phyloP scores from a whole-genome alignment of 2,888 invertebrate genomes.

The Andrena dorsata region DNA sequence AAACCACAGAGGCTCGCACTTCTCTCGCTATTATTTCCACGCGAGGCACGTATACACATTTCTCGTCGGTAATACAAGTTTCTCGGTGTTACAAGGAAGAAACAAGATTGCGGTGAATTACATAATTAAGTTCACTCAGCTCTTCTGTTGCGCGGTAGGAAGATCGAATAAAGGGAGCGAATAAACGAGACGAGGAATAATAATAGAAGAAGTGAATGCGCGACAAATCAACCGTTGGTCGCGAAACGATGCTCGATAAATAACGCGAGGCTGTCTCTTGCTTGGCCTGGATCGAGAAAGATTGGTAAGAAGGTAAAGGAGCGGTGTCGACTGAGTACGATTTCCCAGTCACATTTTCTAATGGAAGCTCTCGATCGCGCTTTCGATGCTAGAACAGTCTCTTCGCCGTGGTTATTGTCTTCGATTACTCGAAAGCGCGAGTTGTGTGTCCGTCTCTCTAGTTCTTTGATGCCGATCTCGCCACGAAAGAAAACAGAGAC shows the following conservation, averaged over 20 bases:
- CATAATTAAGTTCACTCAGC: too few species aligned
- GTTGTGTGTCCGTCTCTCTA: not conserved
- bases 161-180: not conserved
- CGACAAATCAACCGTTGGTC: conserved; percentile 25
- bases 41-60: too few species aligned
- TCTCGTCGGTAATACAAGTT: too few species aligned
- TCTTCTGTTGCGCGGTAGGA: not conserved
- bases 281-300: conserved; percentile 47
- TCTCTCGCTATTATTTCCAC: too few species aligned
- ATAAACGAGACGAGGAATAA: not conserved
- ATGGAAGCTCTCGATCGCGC: conserved; percentile 64
- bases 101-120: too few species aligned
- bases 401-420: conserved; percentile 63
- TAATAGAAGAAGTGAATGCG: conserved; percentile 6
- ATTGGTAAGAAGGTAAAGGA: conserved; percentile 15
- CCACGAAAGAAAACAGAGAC: not conserved
- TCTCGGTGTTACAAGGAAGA: too few species aligned
- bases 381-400: conserved; percentile 51
- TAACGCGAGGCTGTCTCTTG: conserved; percentile 27
- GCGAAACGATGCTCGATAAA: conserved; percentile 31
- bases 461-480: conserved; percentile 1
- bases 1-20: too few species aligned
- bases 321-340: conserved; percentile 22
- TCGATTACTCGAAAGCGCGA: conserved; percentile 56
- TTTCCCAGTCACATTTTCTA: conserved; percentile 37